These are phyloP conservation scores for Phengaris arion DNA, from an alignment of 2,888 invertebrate genomes.

Conservation along the genomic window DNA sequence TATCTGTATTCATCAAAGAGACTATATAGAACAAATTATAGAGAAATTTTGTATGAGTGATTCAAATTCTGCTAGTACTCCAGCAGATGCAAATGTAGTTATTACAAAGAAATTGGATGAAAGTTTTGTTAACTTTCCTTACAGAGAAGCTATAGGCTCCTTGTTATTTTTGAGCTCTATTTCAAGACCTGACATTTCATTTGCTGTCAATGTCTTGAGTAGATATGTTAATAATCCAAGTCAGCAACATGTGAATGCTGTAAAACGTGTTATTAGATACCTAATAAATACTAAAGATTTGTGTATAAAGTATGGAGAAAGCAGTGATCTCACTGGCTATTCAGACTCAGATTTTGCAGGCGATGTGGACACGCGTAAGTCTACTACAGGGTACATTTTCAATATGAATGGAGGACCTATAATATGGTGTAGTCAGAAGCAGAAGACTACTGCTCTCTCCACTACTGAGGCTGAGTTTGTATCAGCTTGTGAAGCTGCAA, in stretches of 20 bases:
- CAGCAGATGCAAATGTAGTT: slow-evolving; percentile 36
- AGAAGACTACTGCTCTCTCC: too few species aligned
- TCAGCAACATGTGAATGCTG: neutral
- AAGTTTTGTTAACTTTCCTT: slow-evolving; percentile 35
- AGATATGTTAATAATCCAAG: neutral
- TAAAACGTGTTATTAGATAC: neutral
- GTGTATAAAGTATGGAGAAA: neutral
- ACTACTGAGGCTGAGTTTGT: too few species aligned
- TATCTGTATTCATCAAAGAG: too few species aligned
- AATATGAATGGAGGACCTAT: neutral
- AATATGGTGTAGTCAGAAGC: too few species aligned
- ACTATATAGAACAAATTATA: too few species aligned
- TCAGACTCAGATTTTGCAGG: neutral
- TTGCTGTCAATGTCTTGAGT: neutral
- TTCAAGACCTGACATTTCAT: neutral
- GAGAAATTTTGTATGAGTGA: too few species aligned
- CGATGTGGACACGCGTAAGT: neutral
- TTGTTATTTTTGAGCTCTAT: slow-evolving; percentile 38
- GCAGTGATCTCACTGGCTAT: neutral
- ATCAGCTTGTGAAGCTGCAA: too few species aligned
- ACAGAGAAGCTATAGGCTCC: slow-evolving; percentile 39
- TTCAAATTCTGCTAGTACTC: slow-evolving; percentile 35
- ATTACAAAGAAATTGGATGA: slow-evolving; percentile 33
- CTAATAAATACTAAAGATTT: neutral
- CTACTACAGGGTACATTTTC: neutral